These are phyloP conservation scores for Aelia acuminata DNA, from an alignment of 2,888 invertebrate species.

Conservation along the genomic window DNA sequence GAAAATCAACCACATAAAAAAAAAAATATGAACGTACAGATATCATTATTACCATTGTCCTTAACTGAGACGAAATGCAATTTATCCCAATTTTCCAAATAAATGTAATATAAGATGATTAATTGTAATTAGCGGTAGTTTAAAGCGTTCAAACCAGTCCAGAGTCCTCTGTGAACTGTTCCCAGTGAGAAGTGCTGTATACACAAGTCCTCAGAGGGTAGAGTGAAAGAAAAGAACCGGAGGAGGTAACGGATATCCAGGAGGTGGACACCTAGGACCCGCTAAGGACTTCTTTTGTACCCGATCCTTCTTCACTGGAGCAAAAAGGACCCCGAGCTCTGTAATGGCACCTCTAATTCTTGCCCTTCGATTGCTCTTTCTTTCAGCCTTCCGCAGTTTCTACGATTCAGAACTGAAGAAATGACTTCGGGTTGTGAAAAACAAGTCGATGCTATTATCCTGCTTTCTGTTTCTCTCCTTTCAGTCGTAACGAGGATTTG, in stretches of 20 bases:
- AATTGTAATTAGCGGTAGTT: no score
- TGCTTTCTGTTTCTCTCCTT: not conserved
- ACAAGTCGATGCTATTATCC: not conserved
- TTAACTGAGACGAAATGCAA: no score
- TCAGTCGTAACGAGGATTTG: not conserved
- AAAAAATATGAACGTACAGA: no score
- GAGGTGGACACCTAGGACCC: not conserved
- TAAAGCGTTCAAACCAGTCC: no score
- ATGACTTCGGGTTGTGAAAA: not conserved
- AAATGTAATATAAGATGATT: no score
- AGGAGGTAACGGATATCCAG: not conserved
- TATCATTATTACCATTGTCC: no score
- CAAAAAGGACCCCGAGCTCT: not conserved
- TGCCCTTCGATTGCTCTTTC: not conserved
- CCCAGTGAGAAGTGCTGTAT: not conserved
- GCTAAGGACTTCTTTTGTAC: constrained; percentile 4
- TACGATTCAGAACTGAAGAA: not conserved
- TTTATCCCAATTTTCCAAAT: no score
- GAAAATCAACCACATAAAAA: no score
- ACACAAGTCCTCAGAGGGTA: no score
- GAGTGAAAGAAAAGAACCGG: not conserved
- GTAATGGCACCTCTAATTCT: not conserved
- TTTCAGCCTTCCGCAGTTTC: not conserved
- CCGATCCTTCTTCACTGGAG: not conserved
- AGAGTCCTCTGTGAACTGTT: not conserved